Percentiles rank a stretch among this genome's conserved stretches.
Evolutionary conservation across 2,888 invertebrate species (phyloP).

Genomic region (Heliconius charithonia): DNA sequence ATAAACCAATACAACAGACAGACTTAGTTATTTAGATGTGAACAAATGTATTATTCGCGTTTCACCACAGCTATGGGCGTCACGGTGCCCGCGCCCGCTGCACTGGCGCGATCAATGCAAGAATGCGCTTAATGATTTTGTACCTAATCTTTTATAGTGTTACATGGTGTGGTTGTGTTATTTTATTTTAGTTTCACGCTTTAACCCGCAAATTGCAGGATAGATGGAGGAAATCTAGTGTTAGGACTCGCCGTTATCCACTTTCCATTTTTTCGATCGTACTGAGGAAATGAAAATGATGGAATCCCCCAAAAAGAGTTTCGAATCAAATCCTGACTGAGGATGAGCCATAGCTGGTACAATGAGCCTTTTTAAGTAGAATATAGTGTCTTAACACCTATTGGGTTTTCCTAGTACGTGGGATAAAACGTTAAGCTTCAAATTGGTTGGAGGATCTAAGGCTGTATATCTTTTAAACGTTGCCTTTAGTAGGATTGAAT

Average conservation of each 20-base stretch:
- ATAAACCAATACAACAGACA: constrained; percentile 1
- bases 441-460: too few relatives aligned
- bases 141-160: constrained; percentile 28
- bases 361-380: too few relatives aligned
- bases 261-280: background rate
- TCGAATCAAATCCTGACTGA: too few relatives aligned
- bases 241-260: background rate
- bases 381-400: too few relatives aligned
- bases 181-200: background rate
- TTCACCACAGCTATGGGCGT: constrained; percentile 67
- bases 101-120: constrained; percentile 41
- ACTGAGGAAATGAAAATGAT: too few relatives aligned
- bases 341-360: too few relatives aligned
- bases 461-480: too few relatives aligned
- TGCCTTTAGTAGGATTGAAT: too few relatives aligned
- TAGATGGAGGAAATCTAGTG: background rate
- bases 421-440: too few relatives aligned
- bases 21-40: constrained; percentile 39
- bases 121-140: constrained; percentile 44
- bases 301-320: too few relatives aligned
- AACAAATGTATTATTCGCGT: constrained; percentile 76
- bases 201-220: background rate
- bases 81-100: constrained; percentile 46
- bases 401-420: too few relatives aligned
- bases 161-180: background rate